Evolutionary conservation across 2,888 invertebrate genomes (phyloP).

Genomic region (Latrodectus elegans): DNA sequence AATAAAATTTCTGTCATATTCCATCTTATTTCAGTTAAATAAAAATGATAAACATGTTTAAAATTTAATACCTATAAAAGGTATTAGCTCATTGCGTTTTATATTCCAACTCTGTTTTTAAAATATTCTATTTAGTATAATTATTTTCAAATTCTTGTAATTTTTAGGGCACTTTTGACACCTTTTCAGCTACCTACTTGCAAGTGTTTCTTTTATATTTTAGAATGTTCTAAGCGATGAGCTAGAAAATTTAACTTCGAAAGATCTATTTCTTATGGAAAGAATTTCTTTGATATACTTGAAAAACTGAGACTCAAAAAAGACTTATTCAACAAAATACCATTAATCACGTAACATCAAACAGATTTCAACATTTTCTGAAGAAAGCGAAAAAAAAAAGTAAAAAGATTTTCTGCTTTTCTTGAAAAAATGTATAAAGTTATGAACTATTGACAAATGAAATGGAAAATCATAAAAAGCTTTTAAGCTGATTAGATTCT

Average conservation of each 20-base stretch:
- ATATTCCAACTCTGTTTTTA: no score
- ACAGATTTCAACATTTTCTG: neutral
- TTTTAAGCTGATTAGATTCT: constrained; percentile 35
- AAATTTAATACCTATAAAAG: no score
- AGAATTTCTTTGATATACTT: neutral
- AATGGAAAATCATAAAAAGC: constrained; percentile 5
- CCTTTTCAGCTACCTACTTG: no score
- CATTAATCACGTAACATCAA: constrained; percentile 2
- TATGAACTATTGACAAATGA: constrained; percentile 6
- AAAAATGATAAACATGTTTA: no score
- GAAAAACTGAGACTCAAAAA: neutral
- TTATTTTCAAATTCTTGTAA: no score
- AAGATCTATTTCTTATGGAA: neutral
- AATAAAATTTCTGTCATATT: no score
- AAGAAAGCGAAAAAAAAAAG: neutral
- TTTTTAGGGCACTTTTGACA: no score
- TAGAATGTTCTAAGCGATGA: no score
- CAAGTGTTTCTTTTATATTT: no score
- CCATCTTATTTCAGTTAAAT: no score
- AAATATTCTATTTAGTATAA: no score
- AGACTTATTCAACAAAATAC: constrained; percentile 2
- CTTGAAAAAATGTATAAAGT: neutral
- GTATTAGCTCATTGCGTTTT: no score
- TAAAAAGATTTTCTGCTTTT: neutral
- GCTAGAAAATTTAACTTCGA: neutral